These are phyloP conservation scores for Molossus molossus DNA, from an alignment of 2,797 vertebrate genomes.

Conservation along the genomic window DNA sequence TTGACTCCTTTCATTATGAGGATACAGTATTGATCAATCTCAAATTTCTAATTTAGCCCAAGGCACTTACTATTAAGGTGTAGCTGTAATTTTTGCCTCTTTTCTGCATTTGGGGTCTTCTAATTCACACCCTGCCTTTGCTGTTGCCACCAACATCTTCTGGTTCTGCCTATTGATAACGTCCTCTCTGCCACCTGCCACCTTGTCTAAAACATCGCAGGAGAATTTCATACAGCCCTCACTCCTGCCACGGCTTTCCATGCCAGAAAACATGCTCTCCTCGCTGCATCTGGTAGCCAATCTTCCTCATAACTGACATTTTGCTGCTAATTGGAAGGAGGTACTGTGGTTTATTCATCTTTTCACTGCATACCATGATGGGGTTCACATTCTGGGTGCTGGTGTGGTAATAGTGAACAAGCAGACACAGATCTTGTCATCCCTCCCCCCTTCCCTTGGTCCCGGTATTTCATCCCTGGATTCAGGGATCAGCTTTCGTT, in stretches of 20 bases:
- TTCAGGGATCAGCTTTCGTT: not conserved
- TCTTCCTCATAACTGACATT: not conserved
- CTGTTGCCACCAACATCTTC: not conserved
- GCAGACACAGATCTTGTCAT: not conserved
- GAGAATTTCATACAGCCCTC: not conserved
- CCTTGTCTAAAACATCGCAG: not conserved
- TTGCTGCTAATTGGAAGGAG: not conserved
- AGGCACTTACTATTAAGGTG: not conserved
- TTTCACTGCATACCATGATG: not conserved
- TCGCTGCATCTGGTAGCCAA: not conserved
- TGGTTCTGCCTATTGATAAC: not conserved
- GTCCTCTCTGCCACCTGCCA: not conserved
- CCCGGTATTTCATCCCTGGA: not conserved
- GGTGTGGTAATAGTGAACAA: not conserved
- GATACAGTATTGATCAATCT: not conserved
- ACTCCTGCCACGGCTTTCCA: not conserved
- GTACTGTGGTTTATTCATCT: not conserved
- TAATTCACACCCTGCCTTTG: not conserved
- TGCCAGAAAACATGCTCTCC: not conserved
- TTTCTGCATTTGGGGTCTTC: not conserved
- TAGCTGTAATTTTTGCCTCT: not conserved
- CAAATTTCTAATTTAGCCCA: not conserved
- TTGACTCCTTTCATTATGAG: not conserved
- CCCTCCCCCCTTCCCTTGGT: fast-evolving
- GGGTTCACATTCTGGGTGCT: not conserved